Conservation (phyloP, 92 coral and sea anemone species). For the Heteractis magnifica region DNA sequence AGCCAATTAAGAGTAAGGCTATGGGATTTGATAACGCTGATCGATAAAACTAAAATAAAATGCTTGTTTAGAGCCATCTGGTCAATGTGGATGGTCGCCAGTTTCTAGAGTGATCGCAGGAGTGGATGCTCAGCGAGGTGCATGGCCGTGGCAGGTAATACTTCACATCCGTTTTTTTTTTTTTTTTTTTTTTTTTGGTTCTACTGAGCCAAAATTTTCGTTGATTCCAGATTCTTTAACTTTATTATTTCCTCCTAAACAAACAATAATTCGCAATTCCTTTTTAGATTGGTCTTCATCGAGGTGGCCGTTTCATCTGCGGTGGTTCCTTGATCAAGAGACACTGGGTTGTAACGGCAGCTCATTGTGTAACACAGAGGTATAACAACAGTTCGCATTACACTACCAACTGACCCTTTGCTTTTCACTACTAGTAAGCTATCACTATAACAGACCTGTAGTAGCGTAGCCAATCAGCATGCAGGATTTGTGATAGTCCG, state of each 20-base stretch:
- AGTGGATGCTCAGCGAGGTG: slow-evolving; percentile 66
- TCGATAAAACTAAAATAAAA: not conserved
- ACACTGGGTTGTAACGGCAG: slow-evolving; percentile 80
- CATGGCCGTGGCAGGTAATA: slow-evolving; percentile 87
- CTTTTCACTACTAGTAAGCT: too few species aligned
- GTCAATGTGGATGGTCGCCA: slow-evolving; percentile 20
- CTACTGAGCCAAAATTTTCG: too few species aligned
- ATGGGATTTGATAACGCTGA: not conserved
- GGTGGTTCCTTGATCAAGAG: slow-evolving; percentile 65
- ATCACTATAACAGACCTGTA: too few species aligned
- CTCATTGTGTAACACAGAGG: slow-evolving; percentile 60
- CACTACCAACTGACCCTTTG: too few species aligned
- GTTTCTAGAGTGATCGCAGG: slow-evolving; percentile 79
- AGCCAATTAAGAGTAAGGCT: not conserved
- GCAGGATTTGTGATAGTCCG: too few species aligned
- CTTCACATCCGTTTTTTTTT: too few species aligned
- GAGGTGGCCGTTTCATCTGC: slow-evolving; percentile 58
- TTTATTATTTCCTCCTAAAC: too few species aligned
- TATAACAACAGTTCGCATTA: not conserved
- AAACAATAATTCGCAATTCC: too few species aligned
- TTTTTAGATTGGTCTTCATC: slow-evolving; percentile 51
- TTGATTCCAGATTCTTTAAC: not conserved
- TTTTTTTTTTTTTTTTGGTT: too few species aligned
- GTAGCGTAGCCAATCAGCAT: too few species aligned
- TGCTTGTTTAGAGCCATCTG: not conserved